phyloP scores from a whole-genome alignment of 1,140 invertebrate species.

The Achroia grisella region DNA sequence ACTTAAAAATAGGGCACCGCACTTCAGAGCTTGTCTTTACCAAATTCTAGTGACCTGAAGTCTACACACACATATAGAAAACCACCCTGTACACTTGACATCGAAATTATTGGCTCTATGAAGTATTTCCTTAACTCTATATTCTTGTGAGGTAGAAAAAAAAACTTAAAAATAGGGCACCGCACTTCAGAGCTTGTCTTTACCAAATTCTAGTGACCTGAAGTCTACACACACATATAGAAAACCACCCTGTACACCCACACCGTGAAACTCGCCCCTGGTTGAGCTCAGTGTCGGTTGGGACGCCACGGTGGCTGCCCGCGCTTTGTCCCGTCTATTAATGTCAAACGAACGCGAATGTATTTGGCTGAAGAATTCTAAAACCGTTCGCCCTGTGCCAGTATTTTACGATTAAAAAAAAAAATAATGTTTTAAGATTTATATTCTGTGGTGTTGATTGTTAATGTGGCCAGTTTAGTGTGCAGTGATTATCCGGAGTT shows the following conservation, averaged over 20 bases:
- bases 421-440: constrained; percentile 3
- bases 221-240: constrained; percentile 6
- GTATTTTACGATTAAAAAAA: background rate
- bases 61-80: constrained; percentile 5
- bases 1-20: constrained; percentile 9
- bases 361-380: no score
- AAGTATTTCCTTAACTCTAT: no score
- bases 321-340: background rate
- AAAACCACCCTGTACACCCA: constrained; percentile 7
- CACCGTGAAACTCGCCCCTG: background rate
- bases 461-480: constrained; percentile 1
- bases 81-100: no score
- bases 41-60: constrained; percentile 13
- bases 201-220: constrained; percentile 14
- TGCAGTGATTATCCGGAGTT: background rate
- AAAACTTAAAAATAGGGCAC: no score
- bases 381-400: background rate
- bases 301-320: background rate
- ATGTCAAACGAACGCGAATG: constrained; percentile 5
- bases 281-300: constrained; percentile 1
- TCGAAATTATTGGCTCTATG: no score
- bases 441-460: constrained; percentile 2
- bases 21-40: constrained; percentile 8
- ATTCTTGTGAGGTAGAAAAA: no score
- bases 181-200: constrained; percentile 7